Evolutionary conservation across 2,888 invertebrate genomes (phyloP), one percentile per base, ranked within the genome.

Genomic region (Drosophila meridiana): DNA sequence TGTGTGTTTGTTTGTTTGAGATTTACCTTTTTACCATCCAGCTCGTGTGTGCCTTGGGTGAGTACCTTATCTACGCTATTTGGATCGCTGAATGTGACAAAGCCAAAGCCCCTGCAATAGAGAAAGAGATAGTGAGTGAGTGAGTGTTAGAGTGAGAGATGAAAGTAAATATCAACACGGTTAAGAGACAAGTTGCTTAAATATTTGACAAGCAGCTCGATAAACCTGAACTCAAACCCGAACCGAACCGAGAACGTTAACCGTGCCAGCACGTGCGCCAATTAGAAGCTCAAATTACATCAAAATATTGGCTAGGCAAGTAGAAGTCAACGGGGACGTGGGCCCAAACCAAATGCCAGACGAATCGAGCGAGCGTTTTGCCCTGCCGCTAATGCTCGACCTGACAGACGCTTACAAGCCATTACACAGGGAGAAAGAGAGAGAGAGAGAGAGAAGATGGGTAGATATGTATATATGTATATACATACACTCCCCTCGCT

Each of bases 21-120:
- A 94, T 95, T 95, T 95, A 99, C 99, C 98, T 99, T 99, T 96
- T 99, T 99, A 93, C 99, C 98, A 95, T 99, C 99, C 95, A 99
- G 96, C 95, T 99, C 99, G 95, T 99, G 99, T 94, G 97, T 98
- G 94, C 97, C 97, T 95, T 98, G 97, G 94, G 97, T 97, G 95
- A 99, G 96, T 94, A 99, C 99, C 96, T 99, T 99, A 95, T 99
- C 99, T 95, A 99, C 99, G 95, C 98, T 97, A 94, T 97, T 95
- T 93, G 99, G 97, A 95, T 99, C 99, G 94, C 97, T 97, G 95
- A 99, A 99, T 94, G 99, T 99, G 95, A 99, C 98, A 95, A 99
- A 99, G 93, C 99, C 99, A 94, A 99, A 99, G 93, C 99, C 99
- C 95, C 99, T 99, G 96, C 81, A 95, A 95, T 11, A 66, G 13